phyloP scores from a whole-genome alignment of 2,888 invertebrate species.

The Phyllotreta striolata region DNA sequence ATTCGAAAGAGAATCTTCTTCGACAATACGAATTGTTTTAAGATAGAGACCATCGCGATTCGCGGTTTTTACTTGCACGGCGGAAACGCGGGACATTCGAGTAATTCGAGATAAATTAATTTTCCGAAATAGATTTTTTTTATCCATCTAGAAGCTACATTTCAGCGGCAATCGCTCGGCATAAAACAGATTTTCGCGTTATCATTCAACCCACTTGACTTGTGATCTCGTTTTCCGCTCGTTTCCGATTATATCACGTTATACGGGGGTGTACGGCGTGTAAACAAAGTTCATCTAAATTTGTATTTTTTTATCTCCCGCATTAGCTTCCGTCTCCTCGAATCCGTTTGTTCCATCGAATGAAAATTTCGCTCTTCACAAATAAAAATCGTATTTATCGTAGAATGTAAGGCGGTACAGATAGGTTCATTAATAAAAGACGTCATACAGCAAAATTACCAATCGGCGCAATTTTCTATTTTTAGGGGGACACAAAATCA shows the following conservation, averaged over 20 bases:
- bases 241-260: constrained; percentile 25
- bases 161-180: constrained; percentile 6
- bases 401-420: no score
- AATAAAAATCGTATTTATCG: no score
- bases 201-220: constrained; percentile 34
- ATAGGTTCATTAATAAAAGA: no score
- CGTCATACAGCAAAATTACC: no score
- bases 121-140: no score
- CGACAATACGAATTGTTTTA: constrained; percentile 12
- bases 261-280: constrained; percentile 28
- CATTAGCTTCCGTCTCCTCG: constrained; percentile 37
- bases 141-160: background rate
- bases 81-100: no score
- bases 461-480: no score
- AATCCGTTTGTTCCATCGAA: constrained; percentile 7
- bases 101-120: no score
- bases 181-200: constrained; percentile 29
- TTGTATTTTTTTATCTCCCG: constrained; percentile 34
- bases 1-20: constrained; percentile 11
- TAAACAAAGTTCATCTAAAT: constrained; percentile 34
- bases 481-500: no score
- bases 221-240: constrained; percentile 31
- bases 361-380: background rate
- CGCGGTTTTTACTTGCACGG: constrained; percentile 2
- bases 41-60: constrained; percentile 3